These are phyloP conservation scores for Sclerodermus sp. DNA, from an alignment of 2,888 invertebrate species.

Conservation along the genomic window DNA sequence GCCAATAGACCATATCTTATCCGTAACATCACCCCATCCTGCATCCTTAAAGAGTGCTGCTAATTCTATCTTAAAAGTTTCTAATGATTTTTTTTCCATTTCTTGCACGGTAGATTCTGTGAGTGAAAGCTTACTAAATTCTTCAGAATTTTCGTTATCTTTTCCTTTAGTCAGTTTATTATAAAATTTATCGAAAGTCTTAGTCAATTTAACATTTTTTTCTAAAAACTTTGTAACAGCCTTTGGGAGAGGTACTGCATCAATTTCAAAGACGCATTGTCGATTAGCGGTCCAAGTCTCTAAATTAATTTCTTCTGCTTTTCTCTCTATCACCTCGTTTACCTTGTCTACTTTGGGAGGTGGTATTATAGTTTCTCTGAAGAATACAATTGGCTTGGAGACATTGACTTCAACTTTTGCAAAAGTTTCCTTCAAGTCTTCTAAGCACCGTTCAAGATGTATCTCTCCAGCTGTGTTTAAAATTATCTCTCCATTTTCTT, in stretches of 20 bases:
- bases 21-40: constrained; percentile 60
- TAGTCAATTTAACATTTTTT: constrained; percentile 70
- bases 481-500: constrained; percentile 94
- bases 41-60: constrained; percentile 64
- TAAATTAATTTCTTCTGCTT: constrained; percentile 60
- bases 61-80: constrained; percentile 63
- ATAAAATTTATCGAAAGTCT: constrained; percentile 63
- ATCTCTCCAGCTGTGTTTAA: constrained; percentile 95
- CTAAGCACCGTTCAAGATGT: constrained; percentile 92
- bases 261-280: constrained; percentile 71
- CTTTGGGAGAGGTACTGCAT: constrained; percentile 76
- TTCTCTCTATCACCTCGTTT: constrained; percentile 77
- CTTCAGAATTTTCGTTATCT: constrained; percentile 12
- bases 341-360: constrained; percentile 82
- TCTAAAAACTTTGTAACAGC: constrained; percentile 73
- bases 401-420: constrained; percentile 86
- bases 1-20: constrained; percentile 89
- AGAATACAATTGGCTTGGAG: constrained; percentile 94
- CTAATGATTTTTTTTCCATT: constrained; percentile 45
- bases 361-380: constrained; percentile 88
- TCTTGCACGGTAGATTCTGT: constrained; percentile 34
- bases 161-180: constrained; percentile 36
- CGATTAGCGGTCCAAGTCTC: constrained; percentile 69
- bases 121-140: constrained; percentile 21
- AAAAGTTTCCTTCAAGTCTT: constrained; percentile 83